A percentile compares a stretch with the other conserved stretches of the same genome.
Conservation (phyloP, 2,113 vertebrate genomes). For the Fulica atra region DNA sequence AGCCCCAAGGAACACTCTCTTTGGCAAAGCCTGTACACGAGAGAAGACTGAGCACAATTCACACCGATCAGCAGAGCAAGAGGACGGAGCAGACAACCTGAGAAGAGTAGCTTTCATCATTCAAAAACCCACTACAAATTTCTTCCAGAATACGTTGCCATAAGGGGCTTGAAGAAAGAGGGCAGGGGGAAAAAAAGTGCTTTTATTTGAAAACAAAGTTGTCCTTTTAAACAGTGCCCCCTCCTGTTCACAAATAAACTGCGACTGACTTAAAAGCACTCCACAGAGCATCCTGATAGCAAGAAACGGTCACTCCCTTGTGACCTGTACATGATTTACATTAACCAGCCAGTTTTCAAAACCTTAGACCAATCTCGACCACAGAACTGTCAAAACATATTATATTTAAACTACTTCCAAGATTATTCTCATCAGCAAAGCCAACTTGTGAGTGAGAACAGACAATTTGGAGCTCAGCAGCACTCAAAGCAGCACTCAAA, state of each 20-base stretch:
- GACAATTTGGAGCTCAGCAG: not conserved
- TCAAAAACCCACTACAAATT: not conserved
- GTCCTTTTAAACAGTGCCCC: slow-evolving; percentile 74
- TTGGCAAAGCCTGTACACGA: not conserved
- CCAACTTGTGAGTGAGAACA: slow-evolving; percentile 33
- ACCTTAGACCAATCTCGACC: slow-evolving; percentile 11
- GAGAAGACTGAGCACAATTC: not conserved
- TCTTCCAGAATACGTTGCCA: not conserved
- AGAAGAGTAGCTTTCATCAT: not conserved
- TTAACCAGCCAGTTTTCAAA: slow-evolving; percentile 24
- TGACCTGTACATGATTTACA: not conserved
- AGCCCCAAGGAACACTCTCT: not conserved
- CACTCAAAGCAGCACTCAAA: not conserved
- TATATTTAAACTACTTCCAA: slow-evolving; percentile 18
- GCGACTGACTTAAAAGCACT: accelerated
- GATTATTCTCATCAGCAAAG: slow-evolving; percentile 38
- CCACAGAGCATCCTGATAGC: not conserved
- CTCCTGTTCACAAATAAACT: slow-evolving; percentile 26
- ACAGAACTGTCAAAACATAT: slow-evolving; percentile 26
- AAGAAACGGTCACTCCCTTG: not conserved
- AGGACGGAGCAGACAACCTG: not conserved
- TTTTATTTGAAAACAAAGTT: not conserved
- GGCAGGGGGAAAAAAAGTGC: too few species aligned
- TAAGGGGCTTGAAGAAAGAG: not conserved
- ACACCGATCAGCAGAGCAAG: not conserved